Conservation (phyloP, 1,140 invertebrate genomes). For the Zaprionus vittiger region DNA sequence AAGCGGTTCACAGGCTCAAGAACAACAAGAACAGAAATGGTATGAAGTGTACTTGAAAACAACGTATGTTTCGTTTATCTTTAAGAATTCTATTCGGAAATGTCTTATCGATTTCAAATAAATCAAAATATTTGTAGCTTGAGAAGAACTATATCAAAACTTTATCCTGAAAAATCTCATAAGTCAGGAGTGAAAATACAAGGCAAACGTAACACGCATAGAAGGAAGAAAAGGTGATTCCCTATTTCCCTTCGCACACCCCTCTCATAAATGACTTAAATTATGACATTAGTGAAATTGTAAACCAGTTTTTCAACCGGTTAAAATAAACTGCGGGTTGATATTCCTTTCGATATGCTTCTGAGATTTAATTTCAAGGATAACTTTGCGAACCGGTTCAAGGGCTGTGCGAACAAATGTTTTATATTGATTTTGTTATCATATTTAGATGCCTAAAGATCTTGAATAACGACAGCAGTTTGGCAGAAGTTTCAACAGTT, state of each 20-base stretch:
- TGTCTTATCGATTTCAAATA: too few species aligned
- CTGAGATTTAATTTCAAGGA: not conserved
- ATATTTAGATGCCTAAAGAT: not conserved
- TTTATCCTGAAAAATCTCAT: not conserved
- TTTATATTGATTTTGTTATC: not conserved
- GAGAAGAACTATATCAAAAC: too few species aligned
- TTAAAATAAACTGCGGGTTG: not conserved
- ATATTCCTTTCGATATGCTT: not conserved
- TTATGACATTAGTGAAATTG: conserved; percentile 1
- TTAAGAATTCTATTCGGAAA: too few species aligned
- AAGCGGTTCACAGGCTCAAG: conserved; percentile 6
- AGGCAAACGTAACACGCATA: not conserved
- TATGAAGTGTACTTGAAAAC: not conserved
- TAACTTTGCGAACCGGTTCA: not conserved
- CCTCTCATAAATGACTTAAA: not conserved
- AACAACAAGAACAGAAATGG: not conserved
- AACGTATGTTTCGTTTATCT: not conserved
- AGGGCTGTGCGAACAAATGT: not conserved
- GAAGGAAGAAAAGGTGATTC: not conserved
- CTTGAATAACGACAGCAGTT: not conserved
- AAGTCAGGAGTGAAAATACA: not conserved
- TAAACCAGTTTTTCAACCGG: conserved; percentile 9
- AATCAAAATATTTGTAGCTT: too few species aligned
- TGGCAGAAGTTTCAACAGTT: not conserved
- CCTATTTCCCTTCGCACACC: not conserved